These are phyloP conservation scores for Watsonalla cultraria DNA, from an alignment of 2,888 invertebrate genomes.

Conservation along the genomic window DNA sequence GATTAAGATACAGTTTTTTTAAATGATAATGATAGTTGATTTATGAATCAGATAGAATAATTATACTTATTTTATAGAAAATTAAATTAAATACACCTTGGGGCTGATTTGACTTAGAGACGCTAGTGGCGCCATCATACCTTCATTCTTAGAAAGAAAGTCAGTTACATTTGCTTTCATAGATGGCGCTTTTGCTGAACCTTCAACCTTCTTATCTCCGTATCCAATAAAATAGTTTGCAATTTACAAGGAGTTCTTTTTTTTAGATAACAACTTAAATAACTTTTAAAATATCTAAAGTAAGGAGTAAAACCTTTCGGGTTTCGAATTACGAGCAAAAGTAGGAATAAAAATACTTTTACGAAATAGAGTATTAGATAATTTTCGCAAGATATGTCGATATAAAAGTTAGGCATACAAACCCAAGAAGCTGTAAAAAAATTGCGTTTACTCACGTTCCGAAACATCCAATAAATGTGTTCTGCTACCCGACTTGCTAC, in stretches of 20 bases:
- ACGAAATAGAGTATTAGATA: background rate
- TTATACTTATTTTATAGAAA: background rate
- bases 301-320: too few species aligned
- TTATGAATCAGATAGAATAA: background rate
- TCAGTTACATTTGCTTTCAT: background rate
- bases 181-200: slow-evolving; percentile 7
- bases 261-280: background rate
- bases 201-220: background rate
- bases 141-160: background rate
- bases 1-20: too few species aligned
- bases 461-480: slow-evolving; percentile 34
- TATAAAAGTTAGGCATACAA: background rate
- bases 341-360: too few species aligned
- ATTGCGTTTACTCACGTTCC: slow-evolving; percentile 33
- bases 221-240: background rate
- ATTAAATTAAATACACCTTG: background rate
- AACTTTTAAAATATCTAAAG: too few species aligned
- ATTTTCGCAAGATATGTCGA: background rate
- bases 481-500: slow-evolving; percentile 16
- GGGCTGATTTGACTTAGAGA: too few species aligned
- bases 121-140: slow-evolving; percentile 2
- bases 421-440: slow-evolving; percentile 7
- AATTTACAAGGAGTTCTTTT: background rate
- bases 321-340: too few species aligned
- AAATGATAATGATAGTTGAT: too few species aligned